Conservation (phyloP, 1,140 invertebrate genomes). For the Trachelipus rathkii region DNA sequence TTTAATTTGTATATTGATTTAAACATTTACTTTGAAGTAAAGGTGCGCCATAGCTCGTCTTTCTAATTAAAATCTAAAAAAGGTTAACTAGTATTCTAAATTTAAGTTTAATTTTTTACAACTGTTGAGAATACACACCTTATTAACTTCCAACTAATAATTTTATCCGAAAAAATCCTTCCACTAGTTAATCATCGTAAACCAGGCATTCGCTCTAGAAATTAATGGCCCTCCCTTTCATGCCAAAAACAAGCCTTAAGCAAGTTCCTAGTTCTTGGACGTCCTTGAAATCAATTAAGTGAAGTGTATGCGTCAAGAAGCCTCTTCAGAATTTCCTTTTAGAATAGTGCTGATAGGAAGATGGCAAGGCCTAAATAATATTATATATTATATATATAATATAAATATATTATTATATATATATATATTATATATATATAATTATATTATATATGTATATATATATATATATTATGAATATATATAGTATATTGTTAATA, state of each 20-base stretch:
- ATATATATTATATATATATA: too few relatives aligned
- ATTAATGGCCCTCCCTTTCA: constrained; percentile 70
- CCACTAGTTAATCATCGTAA: constrained; percentile 58
- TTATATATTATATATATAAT: too few relatives aligned
- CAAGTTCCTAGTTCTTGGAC: constrained; percentile 65
- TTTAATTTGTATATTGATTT: too few relatives aligned
- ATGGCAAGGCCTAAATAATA: constrained; percentile 65
- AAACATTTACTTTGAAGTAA: too few relatives aligned
- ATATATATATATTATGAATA: too few relatives aligned
- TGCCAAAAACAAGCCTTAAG: constrained; percentile 66
- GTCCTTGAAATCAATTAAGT: constrained; percentile 62
- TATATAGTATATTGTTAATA: too few relatives aligned
- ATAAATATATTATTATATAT: too few relatives aligned
- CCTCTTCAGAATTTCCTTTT: constrained; percentile 64
- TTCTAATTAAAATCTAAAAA: constrained; percentile 32
- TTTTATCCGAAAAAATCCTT: constrained; percentile 62
- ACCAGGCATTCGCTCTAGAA: constrained; percentile 59
- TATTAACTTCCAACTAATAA: constrained; percentile 58
- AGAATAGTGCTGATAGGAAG: constrained; percentile 70
- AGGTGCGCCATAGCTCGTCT: too few relatives aligned
- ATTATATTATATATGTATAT: too few relatives aligned
- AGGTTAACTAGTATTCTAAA: too few relatives aligned
- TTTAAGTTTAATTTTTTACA: too few relatives aligned
- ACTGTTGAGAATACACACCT: constrained; percentile 50
- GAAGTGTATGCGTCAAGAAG: constrained; percentile 63